Evolutionary conservation across 2,888 invertebrate species (phyloP), one percentile per base, ranked within the genome.

Genomic region (Zele albiditarsus): DNA sequence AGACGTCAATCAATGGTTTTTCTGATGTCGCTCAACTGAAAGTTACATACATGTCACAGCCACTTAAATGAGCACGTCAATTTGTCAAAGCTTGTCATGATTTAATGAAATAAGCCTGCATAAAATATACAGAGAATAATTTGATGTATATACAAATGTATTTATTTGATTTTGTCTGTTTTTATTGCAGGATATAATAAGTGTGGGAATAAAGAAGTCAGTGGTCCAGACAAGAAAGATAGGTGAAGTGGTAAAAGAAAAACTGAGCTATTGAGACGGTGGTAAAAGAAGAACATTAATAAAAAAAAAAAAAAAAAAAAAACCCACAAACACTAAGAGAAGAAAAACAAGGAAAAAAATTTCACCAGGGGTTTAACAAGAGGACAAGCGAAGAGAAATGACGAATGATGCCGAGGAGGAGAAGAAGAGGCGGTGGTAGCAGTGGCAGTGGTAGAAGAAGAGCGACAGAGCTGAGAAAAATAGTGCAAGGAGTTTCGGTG

Each of bases 401-500:
- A 80, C 79, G 79, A 77, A 77, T 73, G 77, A 80, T 78, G 77
- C 71, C 63, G 74, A 78, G 69, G 73, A 76, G 31, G 75, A 77
- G 74, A 58, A 65, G 58, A 73, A 53, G 53, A 53, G 10, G 20
- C 53, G 20, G 20, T 53, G 20, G 53, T 53, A 23, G 53, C 20
- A 20, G 53, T 20, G 5, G n/a, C 20, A 4, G 46, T 71, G 38
- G 70, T 71, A 53, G 65, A 67, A 31, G 46, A 65, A 57, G 69
- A 49, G 77, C 20, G 49, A 65, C 38, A 60, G 42, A 49, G 49
- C 31, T 62, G 58, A 46, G 68, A 75, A 74, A 78, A 77, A 77
- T 73, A 76, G 38, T 27, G 53, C 20, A 20, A 70, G 25, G 58
- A 75, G 77, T 76, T 77, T 69, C 68, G 58, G 71, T 67, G 72